A percentile compares a stretch with the other conserved stretches of the same genome.
These are phyloP conservation scores for Ariopsis seemanni DNA, from an alignment of 2,113 vertebrate species.

Conservation along the genomic window DNA sequence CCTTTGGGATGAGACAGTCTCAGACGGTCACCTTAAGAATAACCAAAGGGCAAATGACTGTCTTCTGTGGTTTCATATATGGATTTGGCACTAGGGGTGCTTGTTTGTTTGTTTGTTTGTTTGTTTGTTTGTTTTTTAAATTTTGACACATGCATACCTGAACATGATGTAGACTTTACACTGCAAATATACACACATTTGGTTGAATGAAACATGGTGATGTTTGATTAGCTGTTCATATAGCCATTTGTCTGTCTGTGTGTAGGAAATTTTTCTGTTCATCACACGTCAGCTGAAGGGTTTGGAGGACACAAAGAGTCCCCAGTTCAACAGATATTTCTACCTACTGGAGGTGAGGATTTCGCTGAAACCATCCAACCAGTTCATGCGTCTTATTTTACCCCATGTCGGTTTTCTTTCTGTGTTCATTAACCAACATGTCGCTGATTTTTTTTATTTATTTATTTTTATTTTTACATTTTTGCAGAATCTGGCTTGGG, in stretches of 20 bases:
- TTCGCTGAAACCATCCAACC: not conserved
- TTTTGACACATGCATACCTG: not conserved
- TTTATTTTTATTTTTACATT: constrained; percentile 16
- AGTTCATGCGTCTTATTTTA: not conserved
- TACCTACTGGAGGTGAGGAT: constrained; percentile 93
- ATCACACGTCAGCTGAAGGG: constrained; percentile 99
- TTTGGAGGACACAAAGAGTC: constrained; percentile 97
- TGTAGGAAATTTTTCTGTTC: constrained; percentile 98
- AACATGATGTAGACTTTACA: not conserved
- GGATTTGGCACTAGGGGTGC: not conserved
- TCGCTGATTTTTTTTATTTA: constrained; percentile 28
- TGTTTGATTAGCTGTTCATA: not conserved
- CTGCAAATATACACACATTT: not conserved
- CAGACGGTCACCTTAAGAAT: not conserved
- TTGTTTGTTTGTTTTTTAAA: not conserved
- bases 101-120: no score
- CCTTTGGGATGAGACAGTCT: not conserved
- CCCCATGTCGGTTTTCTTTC: not conserved
- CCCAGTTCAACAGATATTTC: constrained; percentile 99
- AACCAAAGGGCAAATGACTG: not conserved
- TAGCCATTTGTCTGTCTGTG: constrained; percentile 50
- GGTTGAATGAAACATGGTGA: not conserved
- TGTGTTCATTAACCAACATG: not conserved
- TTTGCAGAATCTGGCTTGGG: constrained; percentile 95
- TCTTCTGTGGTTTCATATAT: not conserved